Percentiles rank a stretch among this genome's conserved stretches.
Evolutionary conservation across 1,140 invertebrate species (phyloP).

Genomic region (Copidosoma floridanum): DNA sequence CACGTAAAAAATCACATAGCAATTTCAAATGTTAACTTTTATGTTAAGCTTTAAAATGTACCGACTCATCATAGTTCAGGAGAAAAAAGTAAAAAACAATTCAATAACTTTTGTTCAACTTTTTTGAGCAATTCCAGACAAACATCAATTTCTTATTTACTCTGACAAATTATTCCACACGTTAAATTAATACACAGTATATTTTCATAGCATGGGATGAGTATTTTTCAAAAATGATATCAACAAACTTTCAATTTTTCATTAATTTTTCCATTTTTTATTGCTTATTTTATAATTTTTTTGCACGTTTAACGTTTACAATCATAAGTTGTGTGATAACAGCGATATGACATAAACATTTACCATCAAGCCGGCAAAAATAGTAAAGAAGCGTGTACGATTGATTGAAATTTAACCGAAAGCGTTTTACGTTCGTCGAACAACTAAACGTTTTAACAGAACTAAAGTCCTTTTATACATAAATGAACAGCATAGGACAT

Average conservation of each 20-base stretch:
- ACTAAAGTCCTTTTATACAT: no score
- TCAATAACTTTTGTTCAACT: not conserved
- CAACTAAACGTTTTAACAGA: not conserved
- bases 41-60: no score
- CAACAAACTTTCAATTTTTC: constrained; percentile 13
- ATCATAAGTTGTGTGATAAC: constrained; percentile 17
- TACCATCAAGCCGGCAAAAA: constrained; percentile 12
- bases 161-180: constrained; percentile 22
- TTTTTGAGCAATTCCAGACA: constrained; percentile 16
- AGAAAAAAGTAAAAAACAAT: not conserved
- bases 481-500: no score
- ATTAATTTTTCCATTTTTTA: no score
- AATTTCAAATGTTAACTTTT: no score
- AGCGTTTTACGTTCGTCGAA: not conserved
- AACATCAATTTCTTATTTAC: constrained; percentile 23
- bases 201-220: constrained; percentile 10
- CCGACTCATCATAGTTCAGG: not conserved
- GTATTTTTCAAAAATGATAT: constrained; percentile 18
- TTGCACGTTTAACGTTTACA: constrained; percentile 22
- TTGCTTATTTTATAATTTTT: no score
- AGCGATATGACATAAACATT: constrained; percentile 25
- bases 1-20: no score
- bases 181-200: constrained; percentile 20
- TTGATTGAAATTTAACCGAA: not conserved
- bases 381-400: not conserved